phyloP scores from a whole-genome alignment of 2,888 invertebrate species.

The Drosophila birchii region DNA sequence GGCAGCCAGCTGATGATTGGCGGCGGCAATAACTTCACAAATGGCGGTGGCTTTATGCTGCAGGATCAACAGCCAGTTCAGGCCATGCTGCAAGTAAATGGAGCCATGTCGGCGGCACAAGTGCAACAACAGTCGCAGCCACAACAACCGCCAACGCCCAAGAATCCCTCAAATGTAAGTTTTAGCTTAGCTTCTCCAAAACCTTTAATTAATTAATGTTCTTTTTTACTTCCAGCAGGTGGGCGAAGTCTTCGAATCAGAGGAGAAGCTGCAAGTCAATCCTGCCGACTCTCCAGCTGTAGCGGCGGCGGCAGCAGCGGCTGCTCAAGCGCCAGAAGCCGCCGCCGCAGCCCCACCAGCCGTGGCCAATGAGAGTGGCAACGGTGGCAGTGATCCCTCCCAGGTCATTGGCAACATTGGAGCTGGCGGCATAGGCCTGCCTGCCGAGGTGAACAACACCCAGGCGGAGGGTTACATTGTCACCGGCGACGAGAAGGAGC shows the following conservation, averaged over 20 bases:
- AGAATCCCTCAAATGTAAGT: conserved; percentile 64
- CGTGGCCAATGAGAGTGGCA: conserved; percentile 61
- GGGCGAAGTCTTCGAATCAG: conserved; percentile 49
- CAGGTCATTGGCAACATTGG: conserved; percentile 77
- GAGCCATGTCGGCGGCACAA: conserved; percentile 29
- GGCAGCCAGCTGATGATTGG: conserved; percentile 88
- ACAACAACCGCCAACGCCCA: conserved; percentile 60
- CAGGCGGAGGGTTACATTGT: conserved; percentile 81
- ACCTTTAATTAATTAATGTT: not conserved
- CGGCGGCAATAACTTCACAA: conserved; percentile 83
- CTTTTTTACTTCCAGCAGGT: conserved; percentile 44
- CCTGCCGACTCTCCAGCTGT: conserved; percentile 43
- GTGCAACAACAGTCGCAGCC: conserved; percentile 38
- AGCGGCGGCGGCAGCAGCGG: conserved; percentile 40
- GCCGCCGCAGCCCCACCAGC: conserved; percentile 23
- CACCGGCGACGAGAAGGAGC: conserved; percentile 84
- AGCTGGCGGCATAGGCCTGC: conserved; percentile 10
- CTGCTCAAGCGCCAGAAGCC: conserved; percentile 32
- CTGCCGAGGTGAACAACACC: conserved; percentile 74
- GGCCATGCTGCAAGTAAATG: conserved; percentile 57
- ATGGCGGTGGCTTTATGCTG: conserved; percentile 81
- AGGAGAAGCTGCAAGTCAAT: conserved; percentile 67
- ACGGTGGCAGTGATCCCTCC: conserved; percentile 41
- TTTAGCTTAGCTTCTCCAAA: not conserved
- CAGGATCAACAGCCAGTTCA: conserved; percentile 79